Conservation (phyloP, 2,797 vertebrate genomes). For the Amniataba percoides region DNA sequence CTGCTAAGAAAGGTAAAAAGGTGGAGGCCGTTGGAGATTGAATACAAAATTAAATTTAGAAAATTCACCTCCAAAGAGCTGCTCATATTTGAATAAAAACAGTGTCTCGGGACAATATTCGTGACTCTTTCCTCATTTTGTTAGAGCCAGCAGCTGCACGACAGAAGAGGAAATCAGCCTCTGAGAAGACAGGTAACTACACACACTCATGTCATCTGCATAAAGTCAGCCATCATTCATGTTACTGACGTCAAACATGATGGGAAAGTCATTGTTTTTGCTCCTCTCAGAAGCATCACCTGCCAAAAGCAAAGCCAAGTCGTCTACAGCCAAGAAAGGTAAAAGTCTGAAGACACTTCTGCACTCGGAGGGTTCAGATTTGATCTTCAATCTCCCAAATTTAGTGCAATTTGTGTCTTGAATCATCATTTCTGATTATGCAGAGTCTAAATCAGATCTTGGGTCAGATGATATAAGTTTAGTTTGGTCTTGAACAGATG, state of each 20-base stretch:
- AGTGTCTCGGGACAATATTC: conserved; percentile 34
- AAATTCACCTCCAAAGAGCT: background rate
- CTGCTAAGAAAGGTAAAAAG: conserved; percentile 53
- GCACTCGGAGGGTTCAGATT: background rate
- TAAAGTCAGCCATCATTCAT: conserved; percentile 28
- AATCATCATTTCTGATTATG: background rate
- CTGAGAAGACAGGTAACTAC: conserved; percentile 64
- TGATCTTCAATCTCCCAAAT: background rate
- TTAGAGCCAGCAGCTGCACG: conserved; percentile 54
- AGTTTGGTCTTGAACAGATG: conserved; percentile 2
- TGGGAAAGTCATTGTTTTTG: conserved; percentile 36
- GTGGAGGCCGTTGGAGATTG: background rate
- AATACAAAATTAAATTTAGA: background rate
- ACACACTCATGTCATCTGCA: background rate
- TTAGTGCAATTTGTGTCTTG: background rate
- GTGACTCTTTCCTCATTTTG: conserved; percentile 19
- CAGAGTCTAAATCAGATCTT: background rate
- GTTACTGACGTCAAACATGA: background rate
- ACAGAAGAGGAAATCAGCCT: conserved; percentile 53
- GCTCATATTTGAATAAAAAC: conserved; percentile 18
- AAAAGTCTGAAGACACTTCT: background rate
- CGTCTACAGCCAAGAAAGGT: conserved; percentile 63
- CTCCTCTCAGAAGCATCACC: conserved; percentile 30
- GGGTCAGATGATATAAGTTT: background rate
- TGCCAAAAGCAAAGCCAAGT: conserved; percentile 63